A percentile compares a stretch with the other conserved stretches of the same genome.
These are phyloP conservation scores for Aethes cnicana DNA, from an alignment of 2,888 invertebrate species.

Conservation along the genomic window DNA sequence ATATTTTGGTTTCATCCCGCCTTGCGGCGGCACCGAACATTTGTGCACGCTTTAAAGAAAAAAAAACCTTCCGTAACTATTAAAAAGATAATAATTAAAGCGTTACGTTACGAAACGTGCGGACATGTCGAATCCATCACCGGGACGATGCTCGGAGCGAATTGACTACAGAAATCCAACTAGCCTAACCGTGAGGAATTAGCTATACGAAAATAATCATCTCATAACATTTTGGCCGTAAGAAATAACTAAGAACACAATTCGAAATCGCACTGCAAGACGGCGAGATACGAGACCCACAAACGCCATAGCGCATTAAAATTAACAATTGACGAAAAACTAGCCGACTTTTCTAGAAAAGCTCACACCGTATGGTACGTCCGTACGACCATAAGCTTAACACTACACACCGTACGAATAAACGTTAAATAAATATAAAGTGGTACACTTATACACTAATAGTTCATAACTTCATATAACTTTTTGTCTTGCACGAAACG, in stretches of 20 bases:
- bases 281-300: slow-evolving; percentile 35
- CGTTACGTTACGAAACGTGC: slow-evolving; percentile 16
- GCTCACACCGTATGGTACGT: slow-evolving; percentile 34
- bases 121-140: neutral
- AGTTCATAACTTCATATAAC: slow-evolving; percentile 71
- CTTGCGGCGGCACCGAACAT: slow-evolving; percentile 41
- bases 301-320: slow-evolving; percentile 46
- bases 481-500: slow-evolving; percentile 59
- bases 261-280: slow-evolving; percentile 38
- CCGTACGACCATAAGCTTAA: slow-evolving; percentile 32
- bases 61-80: slow-evolving; percentile 28
- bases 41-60: slow-evolving; percentile 54
- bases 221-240: slow-evolving; percentile 50
- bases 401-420: slow-evolving; percentile 44
- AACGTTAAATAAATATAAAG: slow-evolving; percentile 65
- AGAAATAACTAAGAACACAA: slow-evolving; percentile 49
- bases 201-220: slow-evolving; percentile 39
- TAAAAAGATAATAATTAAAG: slow-evolving; percentile 27
- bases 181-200: slow-evolving; percentile 45
- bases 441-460: slow-evolving; percentile 69
- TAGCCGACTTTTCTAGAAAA: slow-evolving; percentile 31
- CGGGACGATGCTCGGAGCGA: slow-evolving; percentile 23
- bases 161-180: slow-evolving; percentile 41
- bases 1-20: slow-evolving; percentile 58
- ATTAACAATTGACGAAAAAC: slow-evolving; percentile 63